Evolutionary conservation across 2,888 invertebrate genomes (phyloP), one percentile per base, ranked within the genome.

Genomic region (Pinctada fucata): DNA sequence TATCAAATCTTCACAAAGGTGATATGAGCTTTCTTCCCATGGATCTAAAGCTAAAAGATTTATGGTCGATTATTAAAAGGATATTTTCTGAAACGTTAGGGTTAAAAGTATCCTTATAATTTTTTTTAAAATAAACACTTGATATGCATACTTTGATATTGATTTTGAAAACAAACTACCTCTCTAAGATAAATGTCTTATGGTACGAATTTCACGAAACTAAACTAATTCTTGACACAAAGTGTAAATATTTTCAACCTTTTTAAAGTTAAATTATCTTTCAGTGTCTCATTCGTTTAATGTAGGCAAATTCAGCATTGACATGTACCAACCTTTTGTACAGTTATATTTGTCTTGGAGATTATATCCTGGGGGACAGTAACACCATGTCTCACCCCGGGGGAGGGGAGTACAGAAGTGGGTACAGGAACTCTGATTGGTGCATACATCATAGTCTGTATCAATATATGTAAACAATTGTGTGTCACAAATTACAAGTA

Each of bases 401-500:
- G 89, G 86, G n/a, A 89, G 82, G 58, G 88, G 86, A n/a, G 87
- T 82, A 83, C 90, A 90, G 58, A 83, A 78, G 63, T 85, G 83
- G 31, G 74, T 82, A 79, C 89, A 89, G 1, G 64, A 79, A 8
- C 76, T 80, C 72, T 79, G 84, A 69, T 50, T 73, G 31, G 68
- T 79, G 78, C 79, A 58, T 75, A 50, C 81, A 81, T 10, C n/a
- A 67, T 31, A 31, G 10, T 45, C 67, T 31, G 31, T 67, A 10
- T 64, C 13, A 64, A 64, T n/a, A 64, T 64, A 63, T 88, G 86
- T 16, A 88, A 82, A 82, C 90, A 90, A 50, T 83, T 79, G 63
- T 85, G 83, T 31, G 16, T n/a, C 64, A 64, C 13, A 3, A 3
- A 64, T 16, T 4, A n/a, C 3, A 3, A 64, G 3, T n/a, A 64